Evolutionary conservation across 2,797 vertebrate species (phyloP).

Genomic region (Mionectes olivaceus): DNA sequence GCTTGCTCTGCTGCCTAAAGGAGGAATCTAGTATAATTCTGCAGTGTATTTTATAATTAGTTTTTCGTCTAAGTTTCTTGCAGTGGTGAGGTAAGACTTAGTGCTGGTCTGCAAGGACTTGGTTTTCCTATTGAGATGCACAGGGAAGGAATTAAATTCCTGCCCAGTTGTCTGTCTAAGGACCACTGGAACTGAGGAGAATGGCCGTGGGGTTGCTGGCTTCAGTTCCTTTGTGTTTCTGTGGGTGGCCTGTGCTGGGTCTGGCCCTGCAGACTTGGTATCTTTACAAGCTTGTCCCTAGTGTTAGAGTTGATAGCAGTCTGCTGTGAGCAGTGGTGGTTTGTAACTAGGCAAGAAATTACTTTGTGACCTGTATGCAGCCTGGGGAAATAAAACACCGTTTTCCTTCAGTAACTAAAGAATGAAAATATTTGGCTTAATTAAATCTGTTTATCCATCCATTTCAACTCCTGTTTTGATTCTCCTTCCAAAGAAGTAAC

Average conservation of each 20-base stretch:
- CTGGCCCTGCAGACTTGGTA: background rate
- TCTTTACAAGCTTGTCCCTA: background rate
- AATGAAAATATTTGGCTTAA: background rate
- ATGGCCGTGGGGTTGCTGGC: background rate
- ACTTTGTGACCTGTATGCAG: background rate
- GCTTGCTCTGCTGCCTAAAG: background rate
- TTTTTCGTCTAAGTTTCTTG: background rate
- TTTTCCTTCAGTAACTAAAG: background rate
- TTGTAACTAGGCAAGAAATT: background rate
- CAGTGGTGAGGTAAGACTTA: background rate
- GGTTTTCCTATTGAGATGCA: background rate
- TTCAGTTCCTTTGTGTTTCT: background rate
- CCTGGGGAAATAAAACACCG: background rate
- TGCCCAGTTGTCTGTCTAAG: background rate
- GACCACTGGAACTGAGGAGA: too few relatives aligned
- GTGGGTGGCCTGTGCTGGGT: background rate
- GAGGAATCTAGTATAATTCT: background rate
- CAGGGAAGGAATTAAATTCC: background rate
- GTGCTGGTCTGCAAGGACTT: background rate
- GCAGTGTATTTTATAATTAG: background rate
- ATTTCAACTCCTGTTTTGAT: background rate
- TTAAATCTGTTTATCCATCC: background rate
- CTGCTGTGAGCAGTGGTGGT: background rate
- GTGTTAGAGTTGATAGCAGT: background rate
- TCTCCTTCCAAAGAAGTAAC: fast-evolving